phyloP scores from a whole-genome alignment of 1,140 invertebrate genomes.

The Heliconius congener region DNA sequence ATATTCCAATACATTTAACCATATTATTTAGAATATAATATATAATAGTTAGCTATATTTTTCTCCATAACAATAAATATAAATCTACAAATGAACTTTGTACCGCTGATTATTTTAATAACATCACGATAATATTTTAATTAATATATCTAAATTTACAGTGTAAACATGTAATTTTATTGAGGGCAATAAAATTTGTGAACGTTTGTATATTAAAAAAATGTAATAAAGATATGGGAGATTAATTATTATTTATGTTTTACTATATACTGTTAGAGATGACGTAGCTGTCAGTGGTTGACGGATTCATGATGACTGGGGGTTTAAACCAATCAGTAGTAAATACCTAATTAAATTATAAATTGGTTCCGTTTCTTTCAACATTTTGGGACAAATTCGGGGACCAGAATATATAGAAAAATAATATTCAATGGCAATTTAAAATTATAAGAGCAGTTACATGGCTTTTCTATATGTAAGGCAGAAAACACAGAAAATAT shows the following conservation, averaged over 20 bases:
- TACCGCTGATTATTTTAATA: slow-evolving; percentile 17
- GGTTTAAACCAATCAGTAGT: no score
- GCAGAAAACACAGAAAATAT: no score
- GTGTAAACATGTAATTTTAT: slow-evolving; percentile 30
- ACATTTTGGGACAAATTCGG: neutral
- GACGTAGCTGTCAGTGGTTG: neutral
- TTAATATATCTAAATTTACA: slow-evolving; percentile 23
- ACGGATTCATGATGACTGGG: no score
- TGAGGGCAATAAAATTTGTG: slow-evolving; percentile 20
- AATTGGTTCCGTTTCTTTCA: neutral
- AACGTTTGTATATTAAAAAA: slow-evolving; percentile 11
- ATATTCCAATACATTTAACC: no score
- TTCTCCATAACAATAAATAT: neutral
- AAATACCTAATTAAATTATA: neutral
- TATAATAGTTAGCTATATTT: no score
- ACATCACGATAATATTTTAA: slow-evolving; percentile 23
- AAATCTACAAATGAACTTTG: slow-evolving; percentile 25
- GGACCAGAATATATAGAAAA: no score
- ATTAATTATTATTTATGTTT: neutral
- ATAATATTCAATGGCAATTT: no score
- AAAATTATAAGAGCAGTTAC: no score
- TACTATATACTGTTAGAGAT: neutral
- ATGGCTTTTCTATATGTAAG: no score
- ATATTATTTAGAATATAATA: no score
- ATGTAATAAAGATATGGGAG: slow-evolving; percentile 8